Evolutionary conservation across 2,797 vertebrate genomes (phyloP).

Genomic region (Sarcophilus harrisii): DNA sequence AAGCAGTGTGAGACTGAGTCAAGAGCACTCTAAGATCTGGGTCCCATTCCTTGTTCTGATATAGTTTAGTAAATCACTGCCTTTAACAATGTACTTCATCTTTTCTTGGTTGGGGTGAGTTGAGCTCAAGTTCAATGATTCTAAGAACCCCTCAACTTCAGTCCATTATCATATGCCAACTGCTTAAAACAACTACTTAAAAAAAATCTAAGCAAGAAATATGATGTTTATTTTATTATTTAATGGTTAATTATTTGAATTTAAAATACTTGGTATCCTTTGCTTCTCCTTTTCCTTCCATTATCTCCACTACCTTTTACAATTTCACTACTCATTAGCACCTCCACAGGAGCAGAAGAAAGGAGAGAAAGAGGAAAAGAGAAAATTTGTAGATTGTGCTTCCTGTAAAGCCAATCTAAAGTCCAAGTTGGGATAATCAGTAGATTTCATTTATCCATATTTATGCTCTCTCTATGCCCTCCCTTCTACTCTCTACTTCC

Average conservation of each 20-base stretch:
- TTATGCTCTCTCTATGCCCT: not conserved
- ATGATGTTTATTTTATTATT: not conserved
- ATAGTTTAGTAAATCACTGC: not conserved
- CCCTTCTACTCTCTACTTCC: not conserved
- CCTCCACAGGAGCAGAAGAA: not conserved
- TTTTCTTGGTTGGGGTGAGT: not conserved
- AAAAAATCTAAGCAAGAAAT: not conserved
- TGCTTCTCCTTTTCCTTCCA: not conserved
- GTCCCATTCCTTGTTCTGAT: not conserved
- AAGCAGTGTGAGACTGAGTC: not conserved
- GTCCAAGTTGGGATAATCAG: not conserved
- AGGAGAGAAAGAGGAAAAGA: not conserved
- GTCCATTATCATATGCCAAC: not conserved
- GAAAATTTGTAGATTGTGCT: not conserved
- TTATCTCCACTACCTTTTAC: not conserved
- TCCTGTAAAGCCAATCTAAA: not conserved
- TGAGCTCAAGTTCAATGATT: not conserved
- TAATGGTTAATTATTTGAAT: not conserved
- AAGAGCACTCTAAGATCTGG: not conserved
- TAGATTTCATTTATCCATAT: not conserved
- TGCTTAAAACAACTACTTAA: not conserved
- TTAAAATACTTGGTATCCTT: not conserved
- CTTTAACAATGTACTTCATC: not conserved
- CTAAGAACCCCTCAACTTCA: not conserved
- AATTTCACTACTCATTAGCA: not conserved